These are phyloP conservation scores for Diarsia dahlii DNA, from an alignment of 2,888 invertebrate genomes.

Conservation along the genomic window DNA sequence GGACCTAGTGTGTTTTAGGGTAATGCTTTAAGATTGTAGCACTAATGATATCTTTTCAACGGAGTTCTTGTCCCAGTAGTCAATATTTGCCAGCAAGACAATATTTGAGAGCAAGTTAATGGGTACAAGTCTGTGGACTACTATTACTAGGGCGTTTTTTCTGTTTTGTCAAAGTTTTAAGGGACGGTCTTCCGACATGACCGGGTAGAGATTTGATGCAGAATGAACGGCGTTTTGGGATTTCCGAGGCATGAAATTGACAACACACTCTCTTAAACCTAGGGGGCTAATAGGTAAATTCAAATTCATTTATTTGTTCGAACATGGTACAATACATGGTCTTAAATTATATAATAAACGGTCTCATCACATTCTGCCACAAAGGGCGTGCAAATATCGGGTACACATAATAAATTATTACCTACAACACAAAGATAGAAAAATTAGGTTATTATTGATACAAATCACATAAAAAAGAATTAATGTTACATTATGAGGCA, in stretches of 20 bases:
- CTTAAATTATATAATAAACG: too few relatives aligned
- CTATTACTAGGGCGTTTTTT: background rate
- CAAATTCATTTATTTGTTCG: too few relatives aligned
- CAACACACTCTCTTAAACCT: background rate
- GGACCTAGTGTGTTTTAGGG: slow-evolving; percentile 2
- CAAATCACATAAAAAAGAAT: too few relatives aligned
- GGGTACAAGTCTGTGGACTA: background rate
- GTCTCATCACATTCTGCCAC: too few relatives aligned
- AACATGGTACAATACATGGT: too few relatives aligned
- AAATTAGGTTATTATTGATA: too few relatives aligned
- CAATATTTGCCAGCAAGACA: background rate
- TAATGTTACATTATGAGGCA: too few relatives aligned
- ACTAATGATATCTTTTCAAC: background rate
- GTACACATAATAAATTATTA: too few relatives aligned
- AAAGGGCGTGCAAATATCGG: too few relatives aligned
- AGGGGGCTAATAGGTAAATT: too few relatives aligned
- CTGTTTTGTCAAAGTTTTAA: background rate
- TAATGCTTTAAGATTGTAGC: background rate
- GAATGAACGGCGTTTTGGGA: background rate
- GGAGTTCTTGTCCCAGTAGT: background rate
- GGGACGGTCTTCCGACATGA: background rate
- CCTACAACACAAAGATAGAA: too few relatives aligned
- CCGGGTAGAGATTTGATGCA: background rate
- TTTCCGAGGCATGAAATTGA: background rate
- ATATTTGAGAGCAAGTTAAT: too few relatives aligned